A percentile compares a stretch with the other conserved stretches of the same genome.
These are phyloP conservation scores for Zelleria hepariella DNA, from an alignment of 2,888 invertebrate genomes.

Conservation along the genomic window DNA sequence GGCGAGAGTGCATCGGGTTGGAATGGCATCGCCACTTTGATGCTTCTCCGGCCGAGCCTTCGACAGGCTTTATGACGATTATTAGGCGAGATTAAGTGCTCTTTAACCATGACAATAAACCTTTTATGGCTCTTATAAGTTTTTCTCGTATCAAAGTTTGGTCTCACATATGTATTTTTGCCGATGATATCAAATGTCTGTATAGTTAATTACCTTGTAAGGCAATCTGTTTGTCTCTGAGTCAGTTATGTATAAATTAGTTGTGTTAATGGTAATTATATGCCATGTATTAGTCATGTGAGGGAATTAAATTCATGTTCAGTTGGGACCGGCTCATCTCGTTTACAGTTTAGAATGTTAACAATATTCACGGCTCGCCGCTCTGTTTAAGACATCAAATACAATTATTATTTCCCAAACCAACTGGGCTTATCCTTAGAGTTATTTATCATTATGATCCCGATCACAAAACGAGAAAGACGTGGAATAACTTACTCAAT, in stretches of 20 bases:
- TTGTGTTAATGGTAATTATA: background rate
- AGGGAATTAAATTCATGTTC: conserved; percentile 1
- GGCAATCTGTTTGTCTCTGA: background rate
- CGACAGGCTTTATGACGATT: conserved; percentile 4
- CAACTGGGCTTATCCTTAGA: conserved; percentile 60
- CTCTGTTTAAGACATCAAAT: conserved; percentile 70
- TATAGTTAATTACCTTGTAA: background rate
- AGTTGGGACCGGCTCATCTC: conserved; percentile 3
- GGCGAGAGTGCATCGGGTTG: background rate
- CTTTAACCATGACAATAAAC: conserved; percentile 2
- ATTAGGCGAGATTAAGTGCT: conserved; percentile 5
- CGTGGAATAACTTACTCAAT: conserved; percentile 63
- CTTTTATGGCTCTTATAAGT: background rate
- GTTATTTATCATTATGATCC: conserved; percentile 70
- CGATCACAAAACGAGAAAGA: conserved; percentile 63
- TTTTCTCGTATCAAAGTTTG: background rate
- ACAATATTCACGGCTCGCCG: conserved; percentile 33
- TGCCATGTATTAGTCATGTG: conserved; percentile 1
- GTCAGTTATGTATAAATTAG: background rate
- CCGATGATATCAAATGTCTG: background rate
- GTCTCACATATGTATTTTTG: background rate
- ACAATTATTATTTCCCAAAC: conserved; percentile 65
- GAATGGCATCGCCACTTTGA: conserved; percentile 1
- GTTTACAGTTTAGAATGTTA: conserved; percentile 7
- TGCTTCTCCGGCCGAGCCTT: background rate